A percentile compares a stretch with the other conserved stretches of the same genome.
Evolutionary conservation across 1,140 invertebrate genomes (phyloP).

Genomic region (Drosophila orena): DNA sequence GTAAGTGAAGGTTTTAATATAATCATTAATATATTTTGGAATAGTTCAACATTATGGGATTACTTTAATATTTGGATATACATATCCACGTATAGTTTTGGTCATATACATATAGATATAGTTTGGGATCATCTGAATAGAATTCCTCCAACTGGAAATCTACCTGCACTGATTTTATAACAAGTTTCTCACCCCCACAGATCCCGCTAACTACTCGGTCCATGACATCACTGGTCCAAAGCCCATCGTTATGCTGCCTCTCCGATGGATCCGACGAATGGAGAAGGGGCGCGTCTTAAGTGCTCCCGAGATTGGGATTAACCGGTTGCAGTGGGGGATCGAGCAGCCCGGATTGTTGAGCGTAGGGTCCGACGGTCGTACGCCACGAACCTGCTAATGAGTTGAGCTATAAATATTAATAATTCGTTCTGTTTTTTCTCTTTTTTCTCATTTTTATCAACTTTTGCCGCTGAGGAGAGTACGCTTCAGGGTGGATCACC

Average conservation of each 20-base stretch:
- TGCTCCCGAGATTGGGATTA: slow-evolving; percentile 15
- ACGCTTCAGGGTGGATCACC: slow-evolving; percentile 22
- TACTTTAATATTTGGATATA: too few relatives aligned
- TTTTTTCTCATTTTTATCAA: background rate
- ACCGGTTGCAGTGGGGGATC: slow-evolving; percentile 38
- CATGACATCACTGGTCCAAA: slow-evolving; percentile 25
- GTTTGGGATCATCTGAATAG: too few relatives aligned
- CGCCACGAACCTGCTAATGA: slow-evolving; percentile 43
- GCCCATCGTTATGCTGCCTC: slow-evolving; percentile 10
- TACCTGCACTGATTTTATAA: background rate
- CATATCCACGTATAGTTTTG: too few relatives aligned
- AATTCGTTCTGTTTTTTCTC: slow-evolving; percentile 15
- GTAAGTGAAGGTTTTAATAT: too few relatives aligned
- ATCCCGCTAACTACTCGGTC: background rate
- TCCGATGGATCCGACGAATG: background rate
- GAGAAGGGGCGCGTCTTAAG: slow-evolving; percentile 18
- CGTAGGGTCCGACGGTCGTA: slow-evolving; percentile 17
- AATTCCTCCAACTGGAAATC: too few relatives aligned
- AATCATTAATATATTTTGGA: too few relatives aligned
- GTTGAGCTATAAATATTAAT: slow-evolving; percentile 37
- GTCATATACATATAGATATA: too few relatives aligned
- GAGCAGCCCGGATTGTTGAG: slow-evolving; percentile 3
- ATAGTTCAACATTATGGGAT: too few relatives aligned
- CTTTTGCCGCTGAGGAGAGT: background rate
- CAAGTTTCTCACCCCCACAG: background rate